Conservation (phyloP, 1,140 invertebrate genomes). For the Augochlora pura region DNA sequence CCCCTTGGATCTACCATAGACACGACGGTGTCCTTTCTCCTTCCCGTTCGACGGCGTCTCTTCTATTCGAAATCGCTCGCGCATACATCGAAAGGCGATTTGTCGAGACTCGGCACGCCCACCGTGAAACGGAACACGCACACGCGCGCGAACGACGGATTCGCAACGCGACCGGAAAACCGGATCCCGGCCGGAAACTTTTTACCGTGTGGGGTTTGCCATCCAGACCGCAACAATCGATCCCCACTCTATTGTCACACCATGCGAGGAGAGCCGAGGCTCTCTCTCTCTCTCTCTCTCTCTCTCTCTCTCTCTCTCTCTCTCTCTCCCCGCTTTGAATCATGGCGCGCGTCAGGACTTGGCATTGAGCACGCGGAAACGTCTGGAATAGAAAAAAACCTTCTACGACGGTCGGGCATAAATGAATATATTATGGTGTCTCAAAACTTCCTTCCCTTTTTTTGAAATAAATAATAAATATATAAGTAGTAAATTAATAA, state of each 20-base stretch:
- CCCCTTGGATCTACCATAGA: not conserved
- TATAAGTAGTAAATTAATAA: no score
- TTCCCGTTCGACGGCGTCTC: slow-evolving; percentile 1
- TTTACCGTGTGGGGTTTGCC: slow-evolving; percentile 62
- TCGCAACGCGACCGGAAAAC: slow-evolving; percentile 53
- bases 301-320: no score
- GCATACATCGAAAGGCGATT: slow-evolving; percentile 71
- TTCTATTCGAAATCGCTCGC: slow-evolving; percentile 69
- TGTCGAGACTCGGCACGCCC: slow-evolving; percentile 63
- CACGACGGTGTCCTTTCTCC: no score
- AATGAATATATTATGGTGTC: no score
- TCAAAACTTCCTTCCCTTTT: no score
- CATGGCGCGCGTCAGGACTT: not conserved
- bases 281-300: no score
- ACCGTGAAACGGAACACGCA: slow-evolving; percentile 38
- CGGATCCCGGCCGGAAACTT: slow-evolving; percentile 51
- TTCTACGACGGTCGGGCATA: no score
- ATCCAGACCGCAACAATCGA: slow-evolving; percentile 66
- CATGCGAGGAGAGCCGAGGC: slow-evolving; percentile 18
- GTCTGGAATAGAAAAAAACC: no score
- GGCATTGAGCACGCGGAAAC: not conserved
- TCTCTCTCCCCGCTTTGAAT: slow-evolving; percentile 19
- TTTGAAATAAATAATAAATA: no score
- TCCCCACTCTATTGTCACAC: slow-evolving; percentile 49
- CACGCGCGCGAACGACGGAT: slow-evolving; percentile 31